A percentile compares a stretch with the other conserved stretches of the same genome.
Evolutionary conservation across 1,140 invertebrate genomes (phyloP).

Genomic region (Drosophila baimaii): DNA sequence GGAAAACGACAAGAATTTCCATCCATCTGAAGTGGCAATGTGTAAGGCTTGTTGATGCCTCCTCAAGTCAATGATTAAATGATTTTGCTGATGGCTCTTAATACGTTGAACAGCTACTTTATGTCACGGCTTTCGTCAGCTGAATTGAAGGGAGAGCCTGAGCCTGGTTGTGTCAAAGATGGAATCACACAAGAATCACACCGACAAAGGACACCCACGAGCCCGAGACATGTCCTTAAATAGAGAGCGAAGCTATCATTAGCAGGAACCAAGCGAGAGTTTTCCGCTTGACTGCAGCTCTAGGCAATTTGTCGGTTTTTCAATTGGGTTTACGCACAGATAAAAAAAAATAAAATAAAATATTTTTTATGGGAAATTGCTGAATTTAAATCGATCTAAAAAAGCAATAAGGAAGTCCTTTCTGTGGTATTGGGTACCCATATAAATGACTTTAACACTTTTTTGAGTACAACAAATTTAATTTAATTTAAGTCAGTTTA

Average conservation of each 20-base stretch:
- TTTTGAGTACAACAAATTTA: too few species aligned
- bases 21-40: background rate
- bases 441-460: too few species aligned
- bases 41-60: constrained; percentile 8
- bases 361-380: background rate
- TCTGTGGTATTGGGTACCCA: too few species aligned
- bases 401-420: background rate
- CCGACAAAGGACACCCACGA: constrained; percentile 14
- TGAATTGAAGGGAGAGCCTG: constrained; percentile 20
- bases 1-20: constrained; percentile 15
- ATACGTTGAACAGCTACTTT: constrained; percentile 47
- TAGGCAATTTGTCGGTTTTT: constrained; percentile 36
- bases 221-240: constrained; percentile 6
- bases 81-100: constrained; percentile 46
- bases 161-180: constrained; percentile 47
- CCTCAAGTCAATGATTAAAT: constrained; percentile 41
- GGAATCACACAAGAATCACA: constrained; percentile 21
- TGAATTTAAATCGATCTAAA: background rate
- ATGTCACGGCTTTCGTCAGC: constrained; percentile 29
- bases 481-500: too few species aligned
- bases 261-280: constrained; percentile 44
- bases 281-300: constrained; percentile 56
- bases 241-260: constrained; percentile 34
- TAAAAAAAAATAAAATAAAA: too few species aligned
- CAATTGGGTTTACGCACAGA: constrained; percentile 8